phyloP scores from a whole-genome alignment of 2,888 invertebrate genomes.

The Sepiola atlantica region DNA sequence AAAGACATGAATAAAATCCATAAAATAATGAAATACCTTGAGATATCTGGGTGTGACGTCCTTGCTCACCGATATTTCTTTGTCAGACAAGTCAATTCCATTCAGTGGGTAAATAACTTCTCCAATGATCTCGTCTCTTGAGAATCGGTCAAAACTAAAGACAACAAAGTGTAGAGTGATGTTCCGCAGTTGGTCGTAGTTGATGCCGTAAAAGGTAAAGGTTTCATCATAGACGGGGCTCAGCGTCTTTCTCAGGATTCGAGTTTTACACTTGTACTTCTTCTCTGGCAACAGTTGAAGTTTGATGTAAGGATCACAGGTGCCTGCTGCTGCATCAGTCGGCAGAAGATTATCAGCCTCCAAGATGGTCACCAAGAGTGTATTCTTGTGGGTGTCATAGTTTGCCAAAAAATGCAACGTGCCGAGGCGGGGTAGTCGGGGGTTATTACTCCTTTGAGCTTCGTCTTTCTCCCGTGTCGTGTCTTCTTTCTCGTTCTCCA shows the following conservation, averaged over 20 bases:
- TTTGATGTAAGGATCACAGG: conserved; percentile 97
- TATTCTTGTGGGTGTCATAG: conserved; percentile 91
- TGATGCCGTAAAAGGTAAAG: conserved; percentile 94
- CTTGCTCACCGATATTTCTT: conserved; percentile 78
- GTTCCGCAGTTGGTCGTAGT: conserved; percentile 84
- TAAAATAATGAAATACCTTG: conserved; percentile 80
- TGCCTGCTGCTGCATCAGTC: conserved; percentile 86
- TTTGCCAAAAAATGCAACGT: conserved; percentile 91
- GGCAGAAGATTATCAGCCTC: conserved; percentile 90
- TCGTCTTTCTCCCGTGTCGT: conserved; percentile 73
- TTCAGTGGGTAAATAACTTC: conserved; percentile 86
- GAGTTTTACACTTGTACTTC: conserved; percentile 96
- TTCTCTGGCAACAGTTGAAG: conserved; percentile 97
- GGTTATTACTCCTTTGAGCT: conserved; percentile 53
- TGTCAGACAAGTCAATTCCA: conserved; percentile 74
- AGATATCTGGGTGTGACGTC: conserved; percentile 94
- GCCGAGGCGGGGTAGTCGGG: conserved; percentile 80
- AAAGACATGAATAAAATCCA: background rate
- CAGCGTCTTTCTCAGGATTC: conserved; percentile 94
- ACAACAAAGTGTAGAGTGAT: conserved; percentile 85
- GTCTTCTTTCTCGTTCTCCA: conserved; percentile 77
- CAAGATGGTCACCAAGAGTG: conserved; percentile 92
- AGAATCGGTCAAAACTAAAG: conserved; percentile 90
- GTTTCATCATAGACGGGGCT: conserved; percentile 99
- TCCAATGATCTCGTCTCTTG: conserved; percentile 97